phyloP scores from a whole-genome alignment of 2,113 vertebrate genomes.

The Planiliza haematocheilus region DNA sequence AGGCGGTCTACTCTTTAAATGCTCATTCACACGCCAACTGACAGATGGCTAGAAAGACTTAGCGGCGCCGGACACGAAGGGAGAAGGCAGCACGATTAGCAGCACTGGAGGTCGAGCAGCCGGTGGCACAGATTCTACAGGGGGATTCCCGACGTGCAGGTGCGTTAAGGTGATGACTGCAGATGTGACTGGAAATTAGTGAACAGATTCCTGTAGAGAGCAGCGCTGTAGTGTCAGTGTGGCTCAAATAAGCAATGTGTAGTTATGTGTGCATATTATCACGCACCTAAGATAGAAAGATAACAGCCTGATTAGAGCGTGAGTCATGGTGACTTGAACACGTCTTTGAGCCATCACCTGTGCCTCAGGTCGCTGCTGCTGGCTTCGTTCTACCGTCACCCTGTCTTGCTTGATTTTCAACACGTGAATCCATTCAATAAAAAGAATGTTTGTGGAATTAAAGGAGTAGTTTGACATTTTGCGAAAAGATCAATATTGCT shows the following conservation, averaged over 20 bases:
- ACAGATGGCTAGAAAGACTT: constrained; percentile 21
- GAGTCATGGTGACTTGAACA: no score
- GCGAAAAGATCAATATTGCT: neutral
- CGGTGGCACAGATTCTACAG: neutral
- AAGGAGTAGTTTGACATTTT: neutral
- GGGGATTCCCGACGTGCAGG: no score
- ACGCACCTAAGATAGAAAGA: neutral
- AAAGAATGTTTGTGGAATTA: neutral
- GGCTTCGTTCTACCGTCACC: neutral
- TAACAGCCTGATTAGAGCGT: no score
- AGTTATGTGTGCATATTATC: no score
- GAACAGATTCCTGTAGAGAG: constrained; percentile 18
- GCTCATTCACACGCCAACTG: constrained; percentile 3
- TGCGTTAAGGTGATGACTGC: constrained; percentile 4
- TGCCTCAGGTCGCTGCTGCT: neutral
- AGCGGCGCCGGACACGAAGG: neutral
- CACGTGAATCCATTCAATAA: neutral
- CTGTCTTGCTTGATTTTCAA: neutral
- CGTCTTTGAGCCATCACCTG: neutral
- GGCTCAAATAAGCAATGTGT: no score
- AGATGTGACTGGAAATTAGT: constrained; percentile 36
- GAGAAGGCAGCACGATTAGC: neutral
- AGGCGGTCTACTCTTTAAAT: constrained; percentile 13
- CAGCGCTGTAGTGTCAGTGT: neutral
- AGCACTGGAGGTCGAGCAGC: neutral